Conservation (phyloP, 1,140 invertebrate genomes). For the Drosophila athabasca region DNA sequence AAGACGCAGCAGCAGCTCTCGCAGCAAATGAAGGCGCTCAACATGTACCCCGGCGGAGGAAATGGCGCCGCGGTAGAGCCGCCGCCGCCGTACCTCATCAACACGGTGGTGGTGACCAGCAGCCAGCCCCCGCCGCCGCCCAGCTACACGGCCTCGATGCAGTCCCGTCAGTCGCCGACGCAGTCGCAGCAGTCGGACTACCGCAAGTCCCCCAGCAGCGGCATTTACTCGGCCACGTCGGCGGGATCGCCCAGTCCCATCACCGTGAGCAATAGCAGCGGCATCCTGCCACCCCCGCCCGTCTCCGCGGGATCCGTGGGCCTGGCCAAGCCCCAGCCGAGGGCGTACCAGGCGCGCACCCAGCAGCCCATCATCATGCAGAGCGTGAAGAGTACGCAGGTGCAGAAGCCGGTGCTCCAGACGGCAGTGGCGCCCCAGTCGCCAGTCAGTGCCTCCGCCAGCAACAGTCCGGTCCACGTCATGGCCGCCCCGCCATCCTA, state of each 20-base stretch:
- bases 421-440: slow-evolving; percentile 95
- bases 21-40: slow-evolving; percentile 94
- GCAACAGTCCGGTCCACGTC: slow-evolving; percentile 85
- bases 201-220: slow-evolving; percentile 87
- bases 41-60: slow-evolving; percentile 88
- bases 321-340: slow-evolving; percentile 88
- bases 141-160: slow-evolving; percentile 93
- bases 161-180: slow-evolving; percentile 93
- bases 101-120: slow-evolving; percentile 87
- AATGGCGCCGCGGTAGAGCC: slow-evolving; percentile 89
- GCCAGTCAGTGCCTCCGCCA: slow-evolving; percentile 85
- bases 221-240: slow-evolving; percentile 92
- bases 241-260: slow-evolving; percentile 91
- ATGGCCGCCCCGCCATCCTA: slow-evolving; percentile 90
- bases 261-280: slow-evolving; percentile 86
- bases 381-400: slow-evolving; percentile 96
- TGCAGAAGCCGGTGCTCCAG: slow-evolving; percentile 96
- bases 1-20: slow-evolving; percentile 91
- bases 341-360: slow-evolving; percentile 90
- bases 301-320: too few relatives aligned
- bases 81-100: slow-evolving; percentile 86
- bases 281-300: slow-evolving; percentile 85
- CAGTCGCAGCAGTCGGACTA: slow-evolving; percentile 90
- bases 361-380: slow-evolving; percentile 98
- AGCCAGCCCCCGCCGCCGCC: slow-evolving; percentile 84